These are phyloP conservation scores for Procambarus virginalis DNA, from an alignment of 1,140 invertebrate genomes.

Conservation along the genomic window DNA sequence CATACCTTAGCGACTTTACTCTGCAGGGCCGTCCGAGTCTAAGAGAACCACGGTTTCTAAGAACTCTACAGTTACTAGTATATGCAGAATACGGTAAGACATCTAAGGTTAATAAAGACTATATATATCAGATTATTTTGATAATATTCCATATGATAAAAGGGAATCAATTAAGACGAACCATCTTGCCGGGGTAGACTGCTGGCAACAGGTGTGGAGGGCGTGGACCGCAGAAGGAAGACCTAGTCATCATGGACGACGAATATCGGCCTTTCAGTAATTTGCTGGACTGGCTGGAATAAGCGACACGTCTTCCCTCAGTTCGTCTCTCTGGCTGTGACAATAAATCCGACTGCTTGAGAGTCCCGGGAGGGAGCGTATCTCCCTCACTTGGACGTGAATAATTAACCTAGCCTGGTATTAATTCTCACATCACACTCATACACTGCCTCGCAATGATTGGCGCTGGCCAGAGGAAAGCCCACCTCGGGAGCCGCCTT, in stretches of 20 bases:
- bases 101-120: no score
- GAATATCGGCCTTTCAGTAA: neutral
- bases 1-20: no score
- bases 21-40: no score
- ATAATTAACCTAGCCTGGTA: slow-evolving; percentile 58
- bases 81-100: no score
- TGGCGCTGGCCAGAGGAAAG: slow-evolving; percentile 47
- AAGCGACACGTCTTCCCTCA: neutral
- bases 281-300: slow-evolving; percentile 4
- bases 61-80: no score
- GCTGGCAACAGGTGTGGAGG: neutral
- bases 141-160: neutral
- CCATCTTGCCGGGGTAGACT: neutral
- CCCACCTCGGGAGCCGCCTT: slow-evolving; percentile 37
- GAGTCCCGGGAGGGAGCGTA: slow-evolving; percentile 23
- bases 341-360: slow-evolving; percentile 37
- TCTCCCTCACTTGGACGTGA: slow-evolving; percentile 33
- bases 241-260: neutral
- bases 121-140: no score
- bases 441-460: slow-evolving; percentile 63
- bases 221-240: neutral
- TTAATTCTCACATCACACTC: slow-evolving; percentile 48
- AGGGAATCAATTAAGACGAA: neutral
- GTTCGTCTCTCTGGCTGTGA: slow-evolving; percentile 22
- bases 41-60: no score